These are phyloP conservation scores for Aythya fuligula DNA, from an alignment of 2,797 vertebrate genomes.

Conservation along the genomic window DNA sequence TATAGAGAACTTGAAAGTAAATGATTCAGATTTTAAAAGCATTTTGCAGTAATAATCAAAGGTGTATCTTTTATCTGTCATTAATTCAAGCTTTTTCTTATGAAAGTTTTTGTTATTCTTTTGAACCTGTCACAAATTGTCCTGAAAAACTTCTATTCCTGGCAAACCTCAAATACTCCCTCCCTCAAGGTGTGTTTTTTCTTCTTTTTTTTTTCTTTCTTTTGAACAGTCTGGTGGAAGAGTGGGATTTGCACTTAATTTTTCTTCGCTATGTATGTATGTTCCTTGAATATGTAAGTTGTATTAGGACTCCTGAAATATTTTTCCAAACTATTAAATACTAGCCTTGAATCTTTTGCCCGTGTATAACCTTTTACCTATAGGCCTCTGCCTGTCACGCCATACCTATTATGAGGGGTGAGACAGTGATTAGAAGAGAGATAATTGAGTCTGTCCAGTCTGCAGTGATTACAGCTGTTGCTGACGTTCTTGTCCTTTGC, in stretches of 20 bases:
- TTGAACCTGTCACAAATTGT: slow-evolving; percentile 2
- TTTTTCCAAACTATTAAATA: slow-evolving; percentile 18
- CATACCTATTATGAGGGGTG: background rate
- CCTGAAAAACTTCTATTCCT: background rate
- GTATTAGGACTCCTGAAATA: background rate
- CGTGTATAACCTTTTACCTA: slow-evolving; percentile 33
- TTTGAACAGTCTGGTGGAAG: background rate
- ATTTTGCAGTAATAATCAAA: background rate
- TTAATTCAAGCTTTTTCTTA: background rate
- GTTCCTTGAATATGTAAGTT: background rate
- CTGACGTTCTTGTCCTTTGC: slow-evolving; percentile 62
- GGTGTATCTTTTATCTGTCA: background rate
- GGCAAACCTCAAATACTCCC: slow-evolving; percentile 32
- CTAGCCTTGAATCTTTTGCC: background rate
- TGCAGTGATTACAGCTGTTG: slow-evolving; percentile 43
- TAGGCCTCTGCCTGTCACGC: background rate
- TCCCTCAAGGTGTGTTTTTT: background rate
- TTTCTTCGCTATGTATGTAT: background rate
- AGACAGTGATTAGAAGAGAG: slow-evolving; percentile 65
- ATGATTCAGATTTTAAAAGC: background rate
- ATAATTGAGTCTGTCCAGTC: slow-evolving; percentile 66
- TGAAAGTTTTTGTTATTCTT: background rate
- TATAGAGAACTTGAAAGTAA: background rate
- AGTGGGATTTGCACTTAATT: slow-evolving; percentile 43
- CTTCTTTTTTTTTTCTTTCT: background rate